These are phyloP conservation scores for Eumacrocentrus americanus DNA, from an alignment of 2,888 invertebrate species.

Conservation along the genomic window DNA sequence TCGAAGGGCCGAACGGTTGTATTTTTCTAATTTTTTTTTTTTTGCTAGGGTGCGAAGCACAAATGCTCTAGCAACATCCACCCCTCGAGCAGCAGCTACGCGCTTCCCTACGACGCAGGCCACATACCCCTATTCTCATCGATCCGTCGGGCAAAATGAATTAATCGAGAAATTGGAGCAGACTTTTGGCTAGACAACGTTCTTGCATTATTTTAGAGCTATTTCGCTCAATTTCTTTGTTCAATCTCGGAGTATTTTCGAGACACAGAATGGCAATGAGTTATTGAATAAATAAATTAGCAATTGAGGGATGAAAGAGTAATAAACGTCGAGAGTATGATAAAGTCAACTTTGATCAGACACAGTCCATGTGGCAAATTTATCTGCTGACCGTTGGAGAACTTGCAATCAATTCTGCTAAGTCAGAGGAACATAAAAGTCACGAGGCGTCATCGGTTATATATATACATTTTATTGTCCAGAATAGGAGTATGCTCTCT, in stretches of 20 bases:
- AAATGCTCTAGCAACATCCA: conserved; percentile 10
- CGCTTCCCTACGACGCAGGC: conserved; percentile 31
- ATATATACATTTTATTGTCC: not conserved
- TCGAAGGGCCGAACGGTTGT: not conserved
- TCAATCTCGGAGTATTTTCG: not conserved
- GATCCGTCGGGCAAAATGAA: conserved; percentile 17
- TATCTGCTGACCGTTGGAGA: conserved; percentile 1
- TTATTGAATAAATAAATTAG: not conserved
- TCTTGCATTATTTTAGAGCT: too few species aligned
- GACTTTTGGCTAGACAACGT: not conserved
- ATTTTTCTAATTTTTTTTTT: too few species aligned
- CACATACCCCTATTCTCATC: conserved; percentile 29
- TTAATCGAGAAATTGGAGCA: conserved; percentile 11
- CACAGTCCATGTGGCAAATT: conserved; percentile 13
- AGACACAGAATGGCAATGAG: not conserved
- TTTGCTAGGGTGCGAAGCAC: conserved; percentile 6
- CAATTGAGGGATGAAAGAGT: not conserved
- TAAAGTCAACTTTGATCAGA: too few species aligned
- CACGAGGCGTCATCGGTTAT: conserved; percentile 4
- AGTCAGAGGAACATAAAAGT: conserved; percentile 1
- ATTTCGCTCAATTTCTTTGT: not conserved
- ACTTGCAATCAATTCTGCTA: conserved; percentile 7
- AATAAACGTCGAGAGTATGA: not conserved
- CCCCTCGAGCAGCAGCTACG: conserved; percentile 18
- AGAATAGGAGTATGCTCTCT: not conserved